Base-by-base conservation (phyloP, 2,113 vertebrate species). In the Hyla sarda region DNA sequence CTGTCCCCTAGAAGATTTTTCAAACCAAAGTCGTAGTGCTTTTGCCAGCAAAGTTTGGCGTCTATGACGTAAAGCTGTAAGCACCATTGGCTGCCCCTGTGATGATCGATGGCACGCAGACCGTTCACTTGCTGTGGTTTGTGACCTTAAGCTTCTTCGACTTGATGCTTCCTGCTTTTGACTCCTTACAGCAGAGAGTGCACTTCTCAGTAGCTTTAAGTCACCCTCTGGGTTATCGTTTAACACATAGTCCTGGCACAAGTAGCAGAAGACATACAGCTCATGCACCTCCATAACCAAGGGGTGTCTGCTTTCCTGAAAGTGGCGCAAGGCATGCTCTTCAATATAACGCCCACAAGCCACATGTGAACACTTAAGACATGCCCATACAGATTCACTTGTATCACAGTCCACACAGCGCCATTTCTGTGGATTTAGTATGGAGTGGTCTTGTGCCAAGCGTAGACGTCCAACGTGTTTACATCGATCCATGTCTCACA, bases 341-440 rank as follows among this genome's bases (percentile, higher is more conserved):
- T 98, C 97, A 34, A 99, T 95, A 93, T 98, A 99, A 77, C 93
- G 95, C 54, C 98, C 98, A 41, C 98, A 99, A 41, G 98, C 96
- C 88, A 99, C 98, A 37, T 99, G 97, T 0, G 98, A 96, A 92
- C 98, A 99, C 93, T 99, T 99, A 87, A 99, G 96, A 88, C 98
- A 99, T 80, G 98, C 98, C 98, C 98, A 99, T 89, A 97, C 92
- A 0, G 98, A 99, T 88, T 99, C 98, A 0, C 96, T 97, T 87
- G 97, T 98, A 91, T 94, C 90, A 92, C 98, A 99, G 88, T 97
- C 96, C 88, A 96, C 88, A 50, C 98, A 99, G 78, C 91, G 94
- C 98, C 98, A 99, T 94, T 99, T 99, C 91, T 99, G 98, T 0
- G 98, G 97, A 91, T 99, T 99, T 91, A 99, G 95, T 92, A 98